Base-by-base conservation (phyloP, 2,888 invertebrate species). In the Heteromurus nitidus region DNA sequence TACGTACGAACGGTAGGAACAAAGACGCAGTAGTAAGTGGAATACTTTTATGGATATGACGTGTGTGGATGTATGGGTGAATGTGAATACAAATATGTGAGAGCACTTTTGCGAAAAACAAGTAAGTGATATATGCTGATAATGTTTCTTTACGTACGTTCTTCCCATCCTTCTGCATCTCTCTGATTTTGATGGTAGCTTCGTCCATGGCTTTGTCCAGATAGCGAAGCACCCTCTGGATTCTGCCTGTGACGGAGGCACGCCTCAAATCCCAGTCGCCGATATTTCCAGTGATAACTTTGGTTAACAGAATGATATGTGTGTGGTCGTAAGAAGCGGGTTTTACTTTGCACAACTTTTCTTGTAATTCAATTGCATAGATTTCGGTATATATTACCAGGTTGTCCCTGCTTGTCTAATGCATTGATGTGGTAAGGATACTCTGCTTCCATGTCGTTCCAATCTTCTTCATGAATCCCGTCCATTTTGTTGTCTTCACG, bases 401-500 rank as follows among this genome's bases (percentile, higher is more conserved):
- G 69, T 64, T 77, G 77, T 0, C 70, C 70, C 16, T 53, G 70
- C 36, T 77, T 77, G 13, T 77, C 77, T 22, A 70, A 22, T 7
- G 64, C 77, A 3, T 77, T 30, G 2, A 77, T 47, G 31, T 50
- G 50, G 26, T 77, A 70, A 2, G 77, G 77, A 9, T 70, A 77
- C 1, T 77, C 62, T 11, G 31, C 69, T 28, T 70, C 53, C 69
- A 77, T 70, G 24, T 77, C 77, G 26, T 44, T 31, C 77, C 77
- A 77, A n/a, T 77, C 69, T 13, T 77, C 77, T 36, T 47, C 13
- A 16, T 77, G 77, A 11, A 77, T 77, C 9, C 18, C 20, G 42
- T 77, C 77, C 77, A 77, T 77, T 18, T 77, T 77, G 70, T 77
- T 77, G 2, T 77, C 77, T 50, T 77, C 64, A 9, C 77, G 50